These are phyloP conservation scores for Trichechus manatus DNA, from an alignment of 2,113 vertebrate genomes.

Conservation along the genomic window DNA sequence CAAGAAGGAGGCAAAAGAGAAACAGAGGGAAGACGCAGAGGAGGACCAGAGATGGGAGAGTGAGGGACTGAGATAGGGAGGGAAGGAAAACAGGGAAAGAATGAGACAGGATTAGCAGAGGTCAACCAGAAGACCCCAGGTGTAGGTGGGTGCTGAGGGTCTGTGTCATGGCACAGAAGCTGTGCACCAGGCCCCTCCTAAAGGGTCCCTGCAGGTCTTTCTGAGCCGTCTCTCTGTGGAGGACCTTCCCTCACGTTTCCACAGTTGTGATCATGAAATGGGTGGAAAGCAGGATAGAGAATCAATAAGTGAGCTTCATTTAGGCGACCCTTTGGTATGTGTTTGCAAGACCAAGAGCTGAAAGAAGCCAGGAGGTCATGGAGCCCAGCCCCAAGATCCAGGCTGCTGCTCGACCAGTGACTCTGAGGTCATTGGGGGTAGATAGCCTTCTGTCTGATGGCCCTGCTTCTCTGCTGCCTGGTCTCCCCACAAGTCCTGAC, in stretches of 20 bases:
- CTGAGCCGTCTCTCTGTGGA: neutral
- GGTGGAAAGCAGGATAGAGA: neutral
- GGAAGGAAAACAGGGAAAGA: neutral
- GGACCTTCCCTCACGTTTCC: neutral
- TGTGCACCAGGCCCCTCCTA: neutral
- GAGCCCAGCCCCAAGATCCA: neutral
- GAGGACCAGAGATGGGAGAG: neutral
- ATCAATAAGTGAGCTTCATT: neutral
- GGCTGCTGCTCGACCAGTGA: too few species aligned
- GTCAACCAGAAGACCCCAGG: neutral
- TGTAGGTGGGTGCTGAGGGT: too few species aligned
- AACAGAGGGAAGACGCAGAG: too few species aligned
- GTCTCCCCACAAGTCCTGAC: rapidly evolving
- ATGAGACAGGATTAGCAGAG: neutral
- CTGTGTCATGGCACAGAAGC: neutral
- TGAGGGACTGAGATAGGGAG: neutral
- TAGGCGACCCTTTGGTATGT: neutral
- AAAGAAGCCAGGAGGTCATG: neutral
- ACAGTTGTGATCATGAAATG: neutral
- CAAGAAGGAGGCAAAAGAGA: neutral
- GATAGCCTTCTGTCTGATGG: rapidly evolving
- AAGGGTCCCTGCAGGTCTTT: neutral
- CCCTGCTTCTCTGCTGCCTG: too few species aligned
- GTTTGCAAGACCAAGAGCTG: neutral
- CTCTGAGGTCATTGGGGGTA: neutral